Base-by-base conservation (phyloP, 2,888 invertebrate species). In the Drosophila kuntzei region DNA sequence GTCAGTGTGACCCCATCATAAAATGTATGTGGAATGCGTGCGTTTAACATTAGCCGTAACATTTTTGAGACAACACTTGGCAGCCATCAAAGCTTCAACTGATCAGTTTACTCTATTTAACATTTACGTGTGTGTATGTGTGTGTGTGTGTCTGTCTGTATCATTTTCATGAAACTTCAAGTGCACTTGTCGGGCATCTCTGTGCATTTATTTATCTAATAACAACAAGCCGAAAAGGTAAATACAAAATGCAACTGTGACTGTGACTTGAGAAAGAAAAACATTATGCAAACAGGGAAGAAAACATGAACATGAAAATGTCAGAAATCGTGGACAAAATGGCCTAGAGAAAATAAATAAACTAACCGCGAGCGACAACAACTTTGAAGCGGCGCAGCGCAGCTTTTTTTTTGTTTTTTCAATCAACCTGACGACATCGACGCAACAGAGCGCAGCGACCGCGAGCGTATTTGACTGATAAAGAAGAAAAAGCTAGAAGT, bases 141-240 rank as follows among this genome's bases (percentile, higher is more conserved):
- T 27, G n/a, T 65, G 4, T 2, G 27, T 27, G 16, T 47, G 53
- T 37, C 27, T 49, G 36, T 32, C 12, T 29, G 16, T 36, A 55
- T 29, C 25, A 27, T 22, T 37, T 54, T 61, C 32, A 49, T 32
- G 9, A 18, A 37, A 51, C 51, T 37, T 46, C 44, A 71, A 80
- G 65, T 68, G 84, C 79, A 82, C 82, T 87, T 82, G 85, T 70
- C 79, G 51, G 71, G 58, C 76, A 72, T 87, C 79, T 20, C 37
- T 50, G 46, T 29, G n/a, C n/a, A 54, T 46, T 49, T 71, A 65
- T 75, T 71, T 71, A 68, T 62, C 60, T 68, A 64, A 67, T 44
- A 65, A 65, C 46, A 65, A 80, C 57, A 79, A 49, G 36, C 12
- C 41, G n/a, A n/a, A 67, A 69, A 62, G 58, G 64, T 59, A 78